Conservation (phyloP, 2,888 invertebrate genomes). For the Philhelius pedissequus region DNA sequence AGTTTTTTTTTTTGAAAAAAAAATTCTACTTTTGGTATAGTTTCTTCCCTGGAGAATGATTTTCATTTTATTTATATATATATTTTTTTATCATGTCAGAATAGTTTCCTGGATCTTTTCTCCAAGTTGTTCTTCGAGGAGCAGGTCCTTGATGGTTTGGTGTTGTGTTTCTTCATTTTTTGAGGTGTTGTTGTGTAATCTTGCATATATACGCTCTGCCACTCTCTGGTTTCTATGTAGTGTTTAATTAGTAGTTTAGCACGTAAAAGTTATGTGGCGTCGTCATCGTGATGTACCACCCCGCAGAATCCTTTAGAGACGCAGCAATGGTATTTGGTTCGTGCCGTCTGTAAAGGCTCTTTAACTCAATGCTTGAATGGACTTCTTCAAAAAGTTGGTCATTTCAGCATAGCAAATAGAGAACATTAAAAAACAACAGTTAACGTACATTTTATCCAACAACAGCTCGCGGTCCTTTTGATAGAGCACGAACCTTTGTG, state of each 20-base stretch:
- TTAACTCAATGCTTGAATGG: slow-evolving; percentile 38
- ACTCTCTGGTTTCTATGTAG: slow-evolving; percentile 15
- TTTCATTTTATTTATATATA: not conserved
- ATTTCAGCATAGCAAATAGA: slow-evolving; percentile 15
- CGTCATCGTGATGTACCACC: not conserved
- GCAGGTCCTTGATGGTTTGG: not conserved
- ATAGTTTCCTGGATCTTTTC: slow-evolving; percentile 2
- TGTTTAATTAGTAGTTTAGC: slow-evolving; percentile 61
- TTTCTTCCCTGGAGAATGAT: not conserved
- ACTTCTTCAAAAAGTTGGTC: slow-evolving; percentile 51
- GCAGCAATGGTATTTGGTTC: not conserved
- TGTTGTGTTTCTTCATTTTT: not conserved
- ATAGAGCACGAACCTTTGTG: slow-evolving; percentile 1
- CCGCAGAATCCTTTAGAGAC: not conserved
- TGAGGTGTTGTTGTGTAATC: slow-evolving; percentile 30
- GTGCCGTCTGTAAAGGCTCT: slow-evolving; percentile 32
- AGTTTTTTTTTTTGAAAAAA: not conserved
- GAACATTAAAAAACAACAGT: not conserved
- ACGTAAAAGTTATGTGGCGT: slow-evolving; percentile 35
- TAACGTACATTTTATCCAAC: not conserved
- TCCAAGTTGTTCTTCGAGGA: not conserved
- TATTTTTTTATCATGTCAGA: not conserved
- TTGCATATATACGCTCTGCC: too few relatives aligned
- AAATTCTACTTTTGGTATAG: slow-evolving; percentile 4
- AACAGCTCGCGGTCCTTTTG: slow-evolving; percentile 5